Conservation (phyloP, 1,140 invertebrate species). For the Leptinotarsa undecemlineata region DNA sequence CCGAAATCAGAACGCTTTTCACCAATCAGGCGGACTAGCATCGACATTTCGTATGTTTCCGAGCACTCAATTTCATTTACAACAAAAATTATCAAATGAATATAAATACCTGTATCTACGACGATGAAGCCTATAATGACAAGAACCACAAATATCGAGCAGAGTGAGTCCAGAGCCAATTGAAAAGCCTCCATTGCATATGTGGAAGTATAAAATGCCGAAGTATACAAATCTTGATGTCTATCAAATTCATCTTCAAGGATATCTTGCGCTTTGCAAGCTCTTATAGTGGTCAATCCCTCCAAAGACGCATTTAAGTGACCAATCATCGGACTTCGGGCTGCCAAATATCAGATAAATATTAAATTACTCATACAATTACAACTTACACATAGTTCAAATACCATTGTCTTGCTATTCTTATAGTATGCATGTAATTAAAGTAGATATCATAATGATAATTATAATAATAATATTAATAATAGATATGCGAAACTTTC, state of each 20-base stretch:
- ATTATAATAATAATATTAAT: too few species aligned
- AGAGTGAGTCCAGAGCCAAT: slow-evolving; percentile 77
- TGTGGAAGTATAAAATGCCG: slow-evolving; percentile 68
- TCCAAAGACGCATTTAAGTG: slow-evolving; percentile 87
- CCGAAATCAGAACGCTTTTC: too few species aligned
- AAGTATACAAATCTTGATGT: slow-evolving; percentile 74
- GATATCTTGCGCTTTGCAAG: slow-evolving; percentile 77
- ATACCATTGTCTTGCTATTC: too few species aligned
- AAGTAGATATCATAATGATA: too few species aligned
- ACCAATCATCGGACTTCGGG: slow-evolving; percentile 79
- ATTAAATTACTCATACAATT: too few species aligned
- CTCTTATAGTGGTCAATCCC: slow-evolving; percentile 87
- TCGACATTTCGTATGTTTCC: too few species aligned
- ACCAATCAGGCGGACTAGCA: too few species aligned
- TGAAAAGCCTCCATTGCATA: slow-evolving; percentile 70
- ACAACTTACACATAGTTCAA: too few species aligned
- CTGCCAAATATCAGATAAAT: slow-evolving; percentile 41
- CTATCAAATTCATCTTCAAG: slow-evolving; percentile 81
- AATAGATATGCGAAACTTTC: too few species aligned
- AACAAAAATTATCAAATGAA: too few species aligned
- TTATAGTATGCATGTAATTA: too few species aligned
- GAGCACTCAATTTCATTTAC: too few species aligned
- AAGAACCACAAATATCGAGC: slow-evolving; percentile 71
- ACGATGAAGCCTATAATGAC: slow-evolving; percentile 72
- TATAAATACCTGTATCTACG: slow-evolving; percentile 58